phyloP scores from a whole-genome alignment of 1,140 invertebrate species.

The Drosophila ogumai region DNA sequence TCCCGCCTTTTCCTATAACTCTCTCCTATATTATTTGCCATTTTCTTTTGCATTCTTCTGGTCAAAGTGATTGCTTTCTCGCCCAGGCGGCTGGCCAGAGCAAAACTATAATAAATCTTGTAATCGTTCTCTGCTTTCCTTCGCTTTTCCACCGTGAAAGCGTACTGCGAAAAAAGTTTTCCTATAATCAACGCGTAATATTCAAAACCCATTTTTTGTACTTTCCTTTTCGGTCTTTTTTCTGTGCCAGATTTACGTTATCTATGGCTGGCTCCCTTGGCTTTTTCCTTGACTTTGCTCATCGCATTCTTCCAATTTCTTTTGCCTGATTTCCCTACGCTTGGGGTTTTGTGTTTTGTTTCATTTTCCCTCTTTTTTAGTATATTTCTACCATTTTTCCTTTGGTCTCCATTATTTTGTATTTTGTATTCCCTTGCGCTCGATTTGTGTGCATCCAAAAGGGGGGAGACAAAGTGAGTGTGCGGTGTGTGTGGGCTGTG shows the following conservation, averaged over 20 bases:
- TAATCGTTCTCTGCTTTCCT: constrained; percentile 29
- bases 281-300: constrained; percentile 14
- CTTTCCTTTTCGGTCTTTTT: background rate
- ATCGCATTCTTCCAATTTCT: constrained; percentile 28
- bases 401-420: constrained; percentile 62
- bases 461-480: too few species aligned
- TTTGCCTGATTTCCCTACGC: constrained; percentile 11
- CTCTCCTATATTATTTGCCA: background rate
- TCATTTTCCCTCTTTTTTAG: background rate
- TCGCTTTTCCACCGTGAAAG: constrained; percentile 1
- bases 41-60: constrained; percentile 8
- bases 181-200: constrained; percentile 44
- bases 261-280: constrained; percentile 13
- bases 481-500: constrained; percentile 5
- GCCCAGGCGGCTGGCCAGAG: background rate
- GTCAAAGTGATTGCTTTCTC: constrained; percentile 33
- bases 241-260: constrained; percentile 20
- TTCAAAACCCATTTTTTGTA: constrained; percentile 29
- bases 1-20: background rate
- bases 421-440: constrained; percentile 70
- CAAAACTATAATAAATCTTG: constrained; percentile 34
- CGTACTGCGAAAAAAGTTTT: constrained; percentile 7
- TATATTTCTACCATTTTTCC: background rate
- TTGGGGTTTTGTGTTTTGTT: constrained; percentile 7
- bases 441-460: constrained; percentile 53